Conservation (phyloP, 2,113 vertebrate species). For the Lagopus muta region DNA sequence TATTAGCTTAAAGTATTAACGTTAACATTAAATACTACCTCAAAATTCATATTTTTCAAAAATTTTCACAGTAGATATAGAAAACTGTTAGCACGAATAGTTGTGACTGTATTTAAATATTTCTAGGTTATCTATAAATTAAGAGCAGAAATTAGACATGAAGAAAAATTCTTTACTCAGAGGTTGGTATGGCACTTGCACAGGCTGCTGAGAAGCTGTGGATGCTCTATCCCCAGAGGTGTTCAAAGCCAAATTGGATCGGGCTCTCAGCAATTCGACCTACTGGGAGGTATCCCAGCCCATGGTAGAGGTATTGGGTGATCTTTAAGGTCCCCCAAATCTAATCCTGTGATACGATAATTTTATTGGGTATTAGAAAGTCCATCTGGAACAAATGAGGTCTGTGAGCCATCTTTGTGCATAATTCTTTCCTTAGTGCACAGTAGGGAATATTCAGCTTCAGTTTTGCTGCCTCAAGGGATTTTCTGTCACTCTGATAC, state of each 20-base stretch:
- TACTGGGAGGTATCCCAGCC: not conserved
- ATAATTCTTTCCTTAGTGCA: not conserved
- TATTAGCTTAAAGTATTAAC: not conserved
- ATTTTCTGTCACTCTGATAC: not conserved
- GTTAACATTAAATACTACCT: not conserved
- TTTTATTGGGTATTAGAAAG: not conserved
- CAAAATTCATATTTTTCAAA: not conserved
- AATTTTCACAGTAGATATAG: not conserved
- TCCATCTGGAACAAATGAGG: not conserved
- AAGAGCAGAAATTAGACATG: not conserved
- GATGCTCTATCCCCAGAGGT: not conserved
- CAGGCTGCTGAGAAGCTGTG: not conserved
- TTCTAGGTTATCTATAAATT: not conserved
- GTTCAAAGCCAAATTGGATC: not conserved
- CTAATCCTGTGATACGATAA: not conserved
- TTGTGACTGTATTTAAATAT: not conserved
- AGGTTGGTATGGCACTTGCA: not conserved
- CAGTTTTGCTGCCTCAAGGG: not conserved
- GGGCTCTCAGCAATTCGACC: not conserved
- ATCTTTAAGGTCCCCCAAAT: not conserved
- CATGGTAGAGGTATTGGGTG: not conserved
- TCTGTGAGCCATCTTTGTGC: not conserved
- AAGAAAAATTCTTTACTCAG: not conserved
- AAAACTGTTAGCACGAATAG: not conserved
- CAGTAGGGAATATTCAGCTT: not conserved